Percentiles rank a stretch among this genome's conserved stretches.
Conservation (phyloP, 2,888 invertebrate genomes). For the Apomyelois bistriatella region DNA sequence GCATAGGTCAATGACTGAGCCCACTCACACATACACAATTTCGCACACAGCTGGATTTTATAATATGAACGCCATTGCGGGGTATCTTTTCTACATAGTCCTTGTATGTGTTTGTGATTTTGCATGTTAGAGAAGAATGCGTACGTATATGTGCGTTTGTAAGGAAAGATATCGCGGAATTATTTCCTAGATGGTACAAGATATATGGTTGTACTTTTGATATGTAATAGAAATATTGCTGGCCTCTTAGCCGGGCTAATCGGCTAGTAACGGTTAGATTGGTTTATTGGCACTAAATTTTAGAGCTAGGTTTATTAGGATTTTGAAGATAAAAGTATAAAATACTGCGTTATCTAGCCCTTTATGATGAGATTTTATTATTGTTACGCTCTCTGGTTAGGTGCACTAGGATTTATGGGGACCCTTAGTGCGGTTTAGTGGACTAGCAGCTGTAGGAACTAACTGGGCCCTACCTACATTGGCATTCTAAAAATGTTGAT, state of each 20-base stretch:
- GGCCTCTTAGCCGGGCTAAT: slow-evolving; percentile 37
- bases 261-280: slow-evolving; percentile 57
- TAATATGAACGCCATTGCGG: slow-evolving; percentile 20
- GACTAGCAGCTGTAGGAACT: neutral
- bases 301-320: slow-evolving; percentile 61
- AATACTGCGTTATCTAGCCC: slow-evolving; percentile 39
- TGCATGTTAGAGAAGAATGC: slow-evolving; percentile 78
- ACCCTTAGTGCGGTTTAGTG: neutral
- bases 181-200: slow-evolving; percentile 71
- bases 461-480: neutral
- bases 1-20: slow-evolving; percentile 70
- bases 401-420: slow-evolving; percentile 20
- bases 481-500: neutral
- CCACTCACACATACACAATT: slow-evolving; percentile 49
- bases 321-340: slow-evolving; percentile 52
- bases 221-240: slow-evolving; percentile 41
- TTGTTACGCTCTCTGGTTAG: slow-evolving; percentile 13
- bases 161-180: slow-evolving; percentile 75
- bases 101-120: slow-evolving; percentile 61
- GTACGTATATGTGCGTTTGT: slow-evolving; percentile 64
- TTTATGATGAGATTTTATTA: slow-evolving; percentile 25
- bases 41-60: slow-evolving; percentile 40
- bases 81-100: slow-evolving; percentile 45
- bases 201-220: slow-evolving; percentile 36
- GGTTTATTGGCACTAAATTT: slow-evolving; percentile 66